phyloP scores from a whole-genome alignment of 92 coral and sea anemone genomes.

The Pocillopora meandrina region DNA sequence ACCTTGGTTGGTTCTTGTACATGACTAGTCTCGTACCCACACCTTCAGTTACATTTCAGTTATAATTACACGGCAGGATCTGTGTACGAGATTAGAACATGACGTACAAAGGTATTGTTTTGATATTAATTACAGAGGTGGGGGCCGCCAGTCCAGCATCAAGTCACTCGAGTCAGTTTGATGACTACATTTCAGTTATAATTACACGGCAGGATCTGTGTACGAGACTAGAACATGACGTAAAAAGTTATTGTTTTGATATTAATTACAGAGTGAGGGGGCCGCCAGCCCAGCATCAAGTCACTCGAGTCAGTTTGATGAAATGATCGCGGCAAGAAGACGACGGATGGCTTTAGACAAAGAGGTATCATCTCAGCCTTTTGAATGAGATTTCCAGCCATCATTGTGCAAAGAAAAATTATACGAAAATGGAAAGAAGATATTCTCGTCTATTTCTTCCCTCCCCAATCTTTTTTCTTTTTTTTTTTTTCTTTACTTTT shows the following conservation, averaged over 20 bases:
- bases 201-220: no score
- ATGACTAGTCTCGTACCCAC: no score
- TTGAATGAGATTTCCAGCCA: not conserved
- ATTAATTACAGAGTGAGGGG: conserved; percentile 15
- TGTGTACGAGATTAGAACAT: not conserved
- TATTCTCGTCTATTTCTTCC: no score
- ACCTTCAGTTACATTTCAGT: no score
- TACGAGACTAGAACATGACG: no score
- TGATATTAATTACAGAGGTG: not conserved
- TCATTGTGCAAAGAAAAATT: not conserved
- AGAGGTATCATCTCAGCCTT: conserved; percentile 2
- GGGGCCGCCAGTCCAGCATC: conserved; percentile 23
- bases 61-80: no score
- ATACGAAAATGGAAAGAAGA: no score
- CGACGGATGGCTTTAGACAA: conserved; percentile 69
- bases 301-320: conserved; percentile 52
- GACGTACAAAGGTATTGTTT: not conserved
- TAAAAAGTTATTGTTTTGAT: not conserved
- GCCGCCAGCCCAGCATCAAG: conserved; percentile 24
- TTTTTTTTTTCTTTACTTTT: no score
- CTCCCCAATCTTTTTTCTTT: no score
- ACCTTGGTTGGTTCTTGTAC: not conserved
- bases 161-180: conserved; percentile 32
- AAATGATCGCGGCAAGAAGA: conserved; percentile 84
- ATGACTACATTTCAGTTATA: conserved; percentile 29